phyloP scores from a whole-genome alignment of 2,888 invertebrate species.

The Neocrepidodera transversa region DNA sequence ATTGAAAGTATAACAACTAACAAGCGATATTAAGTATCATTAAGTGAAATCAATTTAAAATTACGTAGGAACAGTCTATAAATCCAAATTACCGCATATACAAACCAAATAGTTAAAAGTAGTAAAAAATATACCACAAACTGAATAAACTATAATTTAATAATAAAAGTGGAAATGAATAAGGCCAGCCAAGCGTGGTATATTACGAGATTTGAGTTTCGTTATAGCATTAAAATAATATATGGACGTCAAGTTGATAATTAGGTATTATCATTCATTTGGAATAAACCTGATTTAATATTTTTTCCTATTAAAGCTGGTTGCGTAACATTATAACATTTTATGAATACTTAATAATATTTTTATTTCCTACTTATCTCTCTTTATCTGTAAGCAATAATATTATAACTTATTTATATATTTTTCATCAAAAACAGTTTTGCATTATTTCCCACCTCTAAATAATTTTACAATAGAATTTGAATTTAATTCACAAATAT shows the following conservation, averaged over 20 bases:
- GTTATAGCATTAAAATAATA: slow-evolving; percentile 30
- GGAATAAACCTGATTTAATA: slow-evolving; percentile 7
- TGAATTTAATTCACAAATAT: no score
- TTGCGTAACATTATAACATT: background rate
- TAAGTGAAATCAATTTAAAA: slow-evolving; percentile 29
- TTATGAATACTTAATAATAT: no score
- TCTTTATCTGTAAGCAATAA: no score
- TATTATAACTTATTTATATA: no score
- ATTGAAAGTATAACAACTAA: no score
- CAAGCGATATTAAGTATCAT: no score
- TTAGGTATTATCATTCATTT: slow-evolving; percentile 20
- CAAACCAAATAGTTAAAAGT: slow-evolving; percentile 6
- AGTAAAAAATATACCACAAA: slow-evolving; percentile 4
- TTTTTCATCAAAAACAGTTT: no score
- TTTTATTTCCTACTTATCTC: no score
- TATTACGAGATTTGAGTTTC: slow-evolving; percentile 33
- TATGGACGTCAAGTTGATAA: slow-evolving; percentile 32
- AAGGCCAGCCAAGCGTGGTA: slow-evolving; percentile 34
- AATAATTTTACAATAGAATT: no score
- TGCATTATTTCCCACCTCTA: no score
- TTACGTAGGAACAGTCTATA: slow-evolving; percentile 15
- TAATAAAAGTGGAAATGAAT: slow-evolving; percentile 29
- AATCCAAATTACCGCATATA: background rate
- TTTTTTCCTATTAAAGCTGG: background rate
- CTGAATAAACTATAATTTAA: slow-evolving; percentile 30